Evolutionary conservation across 2,797 vertebrate genomes (phyloP), one percentile per base, ranked within the genome.

Genomic region (Sebastes oblongus): DNA sequence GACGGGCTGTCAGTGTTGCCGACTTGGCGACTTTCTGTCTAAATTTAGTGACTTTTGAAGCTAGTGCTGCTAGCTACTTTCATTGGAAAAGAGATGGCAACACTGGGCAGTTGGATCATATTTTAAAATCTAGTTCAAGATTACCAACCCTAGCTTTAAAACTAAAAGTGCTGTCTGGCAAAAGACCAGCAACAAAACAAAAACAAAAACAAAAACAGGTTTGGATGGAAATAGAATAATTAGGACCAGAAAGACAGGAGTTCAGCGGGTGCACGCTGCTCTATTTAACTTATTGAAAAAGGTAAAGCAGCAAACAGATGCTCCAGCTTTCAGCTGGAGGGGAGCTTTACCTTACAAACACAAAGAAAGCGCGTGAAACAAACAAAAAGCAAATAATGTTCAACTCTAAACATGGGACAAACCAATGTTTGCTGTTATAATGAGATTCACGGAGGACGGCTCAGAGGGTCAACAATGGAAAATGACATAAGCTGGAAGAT

Each of bases 381-480:
- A 42, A 46, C 30, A 55, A 62, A 70, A 82, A 64, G 75, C 46
- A 85, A 85, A 78, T 73, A 84, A 62, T 42, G 70, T 46, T 32
- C 27, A 54, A 80, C 20, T 50, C 30, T 14, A 60, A 82, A 78
- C 29, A 52, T 9, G 24, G 36, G 60, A 58, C 27, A 80, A 77
- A 65, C 27, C 14, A 16, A 20, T 76, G 77, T 91, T 88, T 88
- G 70, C 66, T 8, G 2, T 76, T 66, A 67, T 77, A 72, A 88
- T 87, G 79, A 79, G 20, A 78, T 66, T 79, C 54, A 29, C 27
- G 0, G 50, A 34, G 18, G 55, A 75, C 8, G 24, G 32, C 55
- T 62, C 55, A 22, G 39, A 62, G 55, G 25, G n/a, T 24, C 61
- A 42, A 73, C 58, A 70, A 27, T 25, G 50, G 74, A 80, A 81